Percentiles rank a stretch among this genome's conserved stretches.
phyloP scores from a whole-genome alignment of 1,140 invertebrate species.

The Macrobrachium rosenbergii region DNA sequence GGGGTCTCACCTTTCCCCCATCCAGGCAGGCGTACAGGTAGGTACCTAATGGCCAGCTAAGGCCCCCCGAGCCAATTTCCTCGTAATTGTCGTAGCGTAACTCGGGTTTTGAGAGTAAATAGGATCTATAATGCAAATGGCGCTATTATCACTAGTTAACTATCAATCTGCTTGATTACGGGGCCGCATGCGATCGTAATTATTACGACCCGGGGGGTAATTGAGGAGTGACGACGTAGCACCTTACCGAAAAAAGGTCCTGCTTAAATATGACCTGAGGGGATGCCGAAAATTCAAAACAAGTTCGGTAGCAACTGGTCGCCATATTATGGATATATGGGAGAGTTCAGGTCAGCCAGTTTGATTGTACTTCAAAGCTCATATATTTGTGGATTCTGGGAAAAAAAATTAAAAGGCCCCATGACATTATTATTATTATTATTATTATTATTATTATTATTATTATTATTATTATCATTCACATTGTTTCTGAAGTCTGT shows the following conservation, averaged over 20 bases:
- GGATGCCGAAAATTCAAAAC: too few relatives aligned
- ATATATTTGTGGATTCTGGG: too few relatives aligned
- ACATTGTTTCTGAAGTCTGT: too few relatives aligned
- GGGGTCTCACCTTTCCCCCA: neutral
- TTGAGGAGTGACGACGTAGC: neutral
- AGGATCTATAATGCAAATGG: slow-evolving; percentile 54
- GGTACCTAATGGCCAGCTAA: neutral
- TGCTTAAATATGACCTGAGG: too few relatives aligned
- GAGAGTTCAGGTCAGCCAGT: neutral
- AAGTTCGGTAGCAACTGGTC: too few relatives aligned
- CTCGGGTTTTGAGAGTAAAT: slow-evolving; percentile 55
- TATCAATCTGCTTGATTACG: slow-evolving; percentile 50
- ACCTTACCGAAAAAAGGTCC: neutral
- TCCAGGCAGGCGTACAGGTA: too few relatives aligned
- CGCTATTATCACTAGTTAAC: slow-evolving; percentile 54
- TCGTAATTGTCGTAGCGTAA: slow-evolving; percentile 39
- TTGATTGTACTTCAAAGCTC: too few relatives aligned
- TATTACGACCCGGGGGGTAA: neutral
- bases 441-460: too few relatives aligned
- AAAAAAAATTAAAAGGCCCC: too few relatives aligned
- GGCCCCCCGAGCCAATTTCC: neutral
- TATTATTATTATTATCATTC: too few relatives aligned
- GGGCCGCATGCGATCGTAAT: slow-evolving; percentile 34
- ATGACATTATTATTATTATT: too few relatives aligned
- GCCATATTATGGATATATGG: neutral